A percentile compares a stretch with the other conserved stretches of the same genome.
Conservation (phyloP, 2,113 vertebrate genomes). For the Tragulus kanchil region DNA sequence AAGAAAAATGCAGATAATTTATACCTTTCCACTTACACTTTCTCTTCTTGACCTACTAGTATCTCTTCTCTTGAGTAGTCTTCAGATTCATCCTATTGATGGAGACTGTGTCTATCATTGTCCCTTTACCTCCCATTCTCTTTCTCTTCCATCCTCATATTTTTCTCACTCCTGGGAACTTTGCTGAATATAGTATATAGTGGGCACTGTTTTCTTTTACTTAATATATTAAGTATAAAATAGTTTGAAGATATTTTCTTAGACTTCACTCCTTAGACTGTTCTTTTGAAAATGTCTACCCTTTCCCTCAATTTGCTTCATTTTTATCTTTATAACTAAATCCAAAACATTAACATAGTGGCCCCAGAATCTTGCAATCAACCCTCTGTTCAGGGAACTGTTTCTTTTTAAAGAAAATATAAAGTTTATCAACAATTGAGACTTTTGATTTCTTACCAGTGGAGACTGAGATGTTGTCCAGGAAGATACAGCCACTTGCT, state of each 20-base stretch:
- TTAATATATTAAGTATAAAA: background rate
- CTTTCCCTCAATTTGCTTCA: background rate
- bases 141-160: background rate
- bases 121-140: background rate
- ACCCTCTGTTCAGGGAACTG: constrained; percentile 56
- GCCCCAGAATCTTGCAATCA: constrained; percentile 40
- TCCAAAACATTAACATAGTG: background rate
- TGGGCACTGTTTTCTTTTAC: background rate
- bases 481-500: background rate
- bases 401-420: constrained; percentile 61
- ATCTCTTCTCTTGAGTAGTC: background rate
- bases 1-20: background rate
- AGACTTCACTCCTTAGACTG: background rate
- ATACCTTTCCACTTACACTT: background rate
- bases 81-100: background rate
- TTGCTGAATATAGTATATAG: background rate
- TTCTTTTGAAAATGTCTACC: background rate
- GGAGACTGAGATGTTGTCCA: background rate
- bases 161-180: background rate
- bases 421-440: constrained; percentile 40
- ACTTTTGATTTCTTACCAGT: background rate
- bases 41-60: background rate
- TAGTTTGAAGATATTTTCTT: background rate
- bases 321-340: background rate
- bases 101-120: rapidly evolving